Evolutionary conservation across 2,113 vertebrate species (phyloP).

Genomic region (Cyrtonyx montezumae): DNA sequence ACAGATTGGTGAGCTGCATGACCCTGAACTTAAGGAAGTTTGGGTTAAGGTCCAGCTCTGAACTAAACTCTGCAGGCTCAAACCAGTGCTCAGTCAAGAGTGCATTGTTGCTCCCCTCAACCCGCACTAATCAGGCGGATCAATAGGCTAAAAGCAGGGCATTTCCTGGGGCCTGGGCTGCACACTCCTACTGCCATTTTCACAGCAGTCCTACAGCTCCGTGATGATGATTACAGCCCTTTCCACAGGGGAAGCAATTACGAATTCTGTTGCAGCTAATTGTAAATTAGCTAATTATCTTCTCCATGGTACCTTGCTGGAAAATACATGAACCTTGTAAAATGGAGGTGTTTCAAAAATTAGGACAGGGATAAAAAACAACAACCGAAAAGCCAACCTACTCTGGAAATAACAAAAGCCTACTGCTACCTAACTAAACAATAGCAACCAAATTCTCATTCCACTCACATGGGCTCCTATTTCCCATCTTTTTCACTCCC

Average conservation of each 20-base stretch:
- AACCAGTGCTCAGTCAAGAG: not conserved
- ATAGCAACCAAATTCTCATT: not conserved
- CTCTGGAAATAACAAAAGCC: not conserved
- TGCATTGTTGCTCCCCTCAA: not conserved
- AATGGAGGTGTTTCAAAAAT: conserved; percentile 50
- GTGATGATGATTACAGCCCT: conserved; percentile 61
- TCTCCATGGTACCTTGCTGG: conserved; percentile 39
- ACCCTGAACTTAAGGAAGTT: not conserved
- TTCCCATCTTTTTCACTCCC: not conserved
- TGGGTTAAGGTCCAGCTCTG: not conserved
- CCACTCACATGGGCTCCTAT: fast-evolving
- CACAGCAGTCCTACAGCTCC: conserved; percentile 44
- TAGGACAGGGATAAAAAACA: not conserved
- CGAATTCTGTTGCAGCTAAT: conserved; percentile 66
- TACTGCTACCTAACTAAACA: not conserved
- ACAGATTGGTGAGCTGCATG: not conserved
- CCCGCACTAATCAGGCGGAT: not conserved
- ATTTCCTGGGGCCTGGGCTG: conserved; percentile 24
- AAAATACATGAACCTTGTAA: conserved; percentile 63
- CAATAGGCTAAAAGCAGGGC: conserved; percentile 44
- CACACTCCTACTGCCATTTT: conserved; percentile 36
- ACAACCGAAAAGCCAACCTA: not conserved
- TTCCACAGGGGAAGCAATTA: conserved; percentile 67
- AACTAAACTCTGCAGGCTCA: not conserved
- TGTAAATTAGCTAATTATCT: conserved; percentile 73